Evolutionary conservation across 2,797 vertebrate genomes (phyloP), one percentile per base, ranked within the genome.

Genomic region (Mus spretus): DNA sequence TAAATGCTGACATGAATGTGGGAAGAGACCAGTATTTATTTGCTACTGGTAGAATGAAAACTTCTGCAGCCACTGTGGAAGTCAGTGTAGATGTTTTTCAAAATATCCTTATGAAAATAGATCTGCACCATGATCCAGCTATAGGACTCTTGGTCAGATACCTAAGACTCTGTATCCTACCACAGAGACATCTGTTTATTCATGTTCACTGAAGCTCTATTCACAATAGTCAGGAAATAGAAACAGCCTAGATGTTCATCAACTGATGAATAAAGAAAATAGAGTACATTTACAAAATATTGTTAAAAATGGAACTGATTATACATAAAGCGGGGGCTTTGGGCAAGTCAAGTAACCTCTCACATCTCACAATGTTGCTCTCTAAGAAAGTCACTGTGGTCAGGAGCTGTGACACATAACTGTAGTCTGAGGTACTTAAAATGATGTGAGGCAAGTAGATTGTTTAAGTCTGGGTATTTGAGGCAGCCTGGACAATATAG

Each of bases 271-370:
- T 24, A 31, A 44, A 61, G 55, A 44, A 82, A 82, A 61, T 63
- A 15, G 9, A n/a, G 5, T 81, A 44, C 26, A 28, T 19, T 63
- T 83, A 31, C 57, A 83, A 61, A 40, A 44, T 63, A n/a, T 37
- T 61, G 14, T 31, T 61, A 61, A 83, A 81, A 83, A 28, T 83
- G 24, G 28, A 26, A 44, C 40, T 44, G 37, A 28, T 44, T 44
- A 31, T 83, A 61, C 28, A 63, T 63, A 63, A 44, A 44, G 31
- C 22, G 14, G 31, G 57, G 6, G 1, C 4, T 55, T 55, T 55
- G 37, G 63, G 77, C 28, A 97, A 93, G 34, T 67, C 70, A 19
- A 40, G 20, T 93, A 63, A 96, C 4, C 89, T 94, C 65, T 37
- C 75, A 83, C 3, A 93, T 85, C 20, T 95, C 50, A 89, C 9